Base-by-base conservation (phyloP, 2,797 vertebrate species). In the Halcyon smyrnensis region DNA sequence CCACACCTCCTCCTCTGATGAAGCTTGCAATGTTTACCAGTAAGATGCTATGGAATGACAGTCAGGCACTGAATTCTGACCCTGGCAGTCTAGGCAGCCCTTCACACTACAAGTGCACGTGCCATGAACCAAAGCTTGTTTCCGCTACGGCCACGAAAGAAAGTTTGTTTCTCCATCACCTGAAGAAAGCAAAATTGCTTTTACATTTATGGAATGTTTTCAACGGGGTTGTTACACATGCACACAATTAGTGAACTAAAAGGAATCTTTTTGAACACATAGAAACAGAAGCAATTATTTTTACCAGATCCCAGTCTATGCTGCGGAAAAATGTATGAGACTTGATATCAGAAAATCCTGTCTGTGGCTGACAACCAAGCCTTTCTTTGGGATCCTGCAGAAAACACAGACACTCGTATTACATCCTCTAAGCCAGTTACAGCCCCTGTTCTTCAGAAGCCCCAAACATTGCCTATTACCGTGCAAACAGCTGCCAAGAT, bases 271-370 rank as follows among this genome's bases (percentile, higher is more conserved):
- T 20, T 11, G 39, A 85, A 80, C n/a, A 21, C 2, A 27, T 20
- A 51, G 2, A 84, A 67, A 23, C 6, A 91, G 10, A 54, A 89
- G 25, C 12, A 85, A 8, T 16, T 11, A 7, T 78, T 97, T 84
- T 99, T 98, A 99, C 99, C 99, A 99, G 98, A 77, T 99, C 99
- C 99, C 99, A 99, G 98, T 99, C 99, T 96, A 99, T 99, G 98
- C 98, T 99, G 97, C 99, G 99, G 98, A 99, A 99, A 98, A 99
- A 99, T 0, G 99, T 99, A 62, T 99, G 99, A 75, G 99, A 98
- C 98, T 99, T 99, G 98, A 99, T 99, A 95, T 99, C 99, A 14
- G 98, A 98, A 97, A 99, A 99, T 90, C 99, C 99, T 2, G 99
- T 99, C 97, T 99, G 98, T 8, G 98, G 98, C 97, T 99, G 99